These are phyloP conservation scores for Sander vitreus DNA, from an alignment of 2,113 vertebrate genomes.

Conservation along the genomic window DNA sequence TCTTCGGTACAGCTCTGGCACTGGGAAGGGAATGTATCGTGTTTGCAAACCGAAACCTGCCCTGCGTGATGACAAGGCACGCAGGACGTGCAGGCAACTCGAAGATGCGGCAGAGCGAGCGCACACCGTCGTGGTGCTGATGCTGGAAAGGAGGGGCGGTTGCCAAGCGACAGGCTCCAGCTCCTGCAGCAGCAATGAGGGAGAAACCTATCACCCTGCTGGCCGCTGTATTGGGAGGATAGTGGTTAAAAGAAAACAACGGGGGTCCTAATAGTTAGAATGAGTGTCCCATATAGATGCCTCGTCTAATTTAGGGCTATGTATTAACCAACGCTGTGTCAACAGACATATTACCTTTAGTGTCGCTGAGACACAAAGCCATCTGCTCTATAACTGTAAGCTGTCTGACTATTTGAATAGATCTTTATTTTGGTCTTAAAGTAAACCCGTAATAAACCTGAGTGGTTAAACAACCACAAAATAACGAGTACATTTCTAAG, in stretches of 20 bases:
- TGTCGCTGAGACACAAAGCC: not conserved
- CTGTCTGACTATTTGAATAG: not conserved
- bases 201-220: not conserved
- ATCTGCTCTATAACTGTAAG: not conserved
- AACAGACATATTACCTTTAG: not conserved
- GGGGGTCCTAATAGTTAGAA: not conserved
- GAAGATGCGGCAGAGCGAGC: conserved; percentile 78
- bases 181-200: conserved; percentile 48
- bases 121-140: conserved; percentile 79
- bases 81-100: conserved; percentile 69
- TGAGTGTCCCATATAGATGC: not conserved
- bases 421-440: not conserved
- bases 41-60: conserved; percentile 74
- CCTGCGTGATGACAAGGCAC: conserved; percentile 81
- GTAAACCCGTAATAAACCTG: too few species aligned
- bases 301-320: not conserved
- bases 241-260: not conserved
- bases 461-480: not conserved
- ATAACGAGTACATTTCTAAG: not conserved
- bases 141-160: conserved; percentile 80
- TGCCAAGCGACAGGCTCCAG: conserved; percentile 74
- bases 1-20: conserved; percentile 26
- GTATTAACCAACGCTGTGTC: not conserved
- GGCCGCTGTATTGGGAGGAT: not conserved
- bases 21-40: conserved; percentile 39